Conservation (phyloP, 2,888 invertebrate genomes). For the Lepeophtheirus nordmannii region DNA sequence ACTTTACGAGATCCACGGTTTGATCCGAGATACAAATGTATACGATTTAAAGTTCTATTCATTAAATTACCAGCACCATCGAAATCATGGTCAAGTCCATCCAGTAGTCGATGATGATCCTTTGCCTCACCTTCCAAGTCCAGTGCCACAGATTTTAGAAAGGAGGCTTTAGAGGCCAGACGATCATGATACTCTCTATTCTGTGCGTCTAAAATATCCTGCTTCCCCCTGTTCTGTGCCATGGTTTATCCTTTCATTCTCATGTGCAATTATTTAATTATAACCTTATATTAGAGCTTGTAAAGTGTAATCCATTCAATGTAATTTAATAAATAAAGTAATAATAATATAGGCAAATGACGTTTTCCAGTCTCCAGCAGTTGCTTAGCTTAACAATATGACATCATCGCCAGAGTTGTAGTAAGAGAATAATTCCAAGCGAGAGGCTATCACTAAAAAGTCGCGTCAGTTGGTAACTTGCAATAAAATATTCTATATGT, state of each 20-base stretch:
- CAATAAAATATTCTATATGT: too few relatives aligned
- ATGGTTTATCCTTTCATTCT: neutral
- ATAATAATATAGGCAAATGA: too few relatives aligned
- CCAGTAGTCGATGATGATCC: constrained; percentile 25
- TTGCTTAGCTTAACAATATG: too few relatives aligned
- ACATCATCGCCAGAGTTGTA: too few relatives aligned
- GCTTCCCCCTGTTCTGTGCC: neutral
- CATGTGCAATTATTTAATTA: too few relatives aligned
- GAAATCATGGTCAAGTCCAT: constrained; percentile 26
- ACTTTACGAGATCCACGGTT: constrained; percentile 22
- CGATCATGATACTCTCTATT: constrained; percentile 14
- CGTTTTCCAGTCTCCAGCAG: too few relatives aligned
- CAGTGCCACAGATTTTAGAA: constrained; percentile 25
- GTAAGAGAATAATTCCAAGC: too few relatives aligned
- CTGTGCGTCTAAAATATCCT: constrained; percentile 20
- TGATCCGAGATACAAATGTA: constrained; percentile 22
- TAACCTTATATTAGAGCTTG: too few relatives aligned
- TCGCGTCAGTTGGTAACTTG: too few relatives aligned
- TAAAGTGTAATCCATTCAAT: too few relatives aligned
- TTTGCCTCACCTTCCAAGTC: constrained; percentile 27
- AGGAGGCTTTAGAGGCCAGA: constrained; percentile 17
- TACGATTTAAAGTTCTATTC: constrained; percentile 23
- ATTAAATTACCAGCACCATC: constrained; percentile 25
- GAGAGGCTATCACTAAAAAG: too few relatives aligned
- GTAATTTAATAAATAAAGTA: too few relatives aligned